These are phyloP conservation scores for Cheilosia grossa DNA, from an alignment of 2,888 invertebrate genomes.

Conservation along the genomic window DNA sequence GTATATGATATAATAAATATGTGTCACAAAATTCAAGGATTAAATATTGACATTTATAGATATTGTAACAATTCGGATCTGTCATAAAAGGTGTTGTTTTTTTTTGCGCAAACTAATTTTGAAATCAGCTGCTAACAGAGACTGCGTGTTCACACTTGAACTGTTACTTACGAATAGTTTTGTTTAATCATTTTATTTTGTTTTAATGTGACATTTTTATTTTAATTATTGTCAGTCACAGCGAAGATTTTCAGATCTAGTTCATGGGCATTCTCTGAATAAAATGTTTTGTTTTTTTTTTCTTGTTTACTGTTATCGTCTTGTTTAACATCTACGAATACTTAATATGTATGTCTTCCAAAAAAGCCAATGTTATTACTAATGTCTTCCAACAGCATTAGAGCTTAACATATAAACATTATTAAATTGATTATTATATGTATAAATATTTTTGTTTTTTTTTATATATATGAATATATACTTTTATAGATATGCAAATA, in stretches of 20 bases:
- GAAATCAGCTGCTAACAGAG: constrained; percentile 12
- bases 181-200: constrained; percentile 46
- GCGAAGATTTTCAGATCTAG: constrained; percentile 79
- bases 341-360: constrained; percentile 80
- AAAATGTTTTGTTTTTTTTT: constrained; percentile 45
- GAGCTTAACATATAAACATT: constrained; percentile 78
- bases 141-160: constrained; percentile 3
- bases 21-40: constrained; percentile 70
- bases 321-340: constrained; percentile 61
- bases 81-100: constrained; percentile 11
- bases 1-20: constrained; percentile 71
- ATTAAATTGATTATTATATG: constrained; percentile 80
- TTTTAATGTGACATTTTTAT: constrained; percentile 71
- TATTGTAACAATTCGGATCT: constrained; percentile 59
- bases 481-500: constrained; percentile 75
- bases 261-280: constrained; percentile 70
- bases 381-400: constrained; percentile 78
- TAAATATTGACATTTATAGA: constrained; percentile 72
- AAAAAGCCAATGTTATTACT: constrained; percentile 80
- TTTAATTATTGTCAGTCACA: constrained; percentile 83
- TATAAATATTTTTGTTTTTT: constrained; percentile 59
- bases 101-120: constrained; percentile 4
- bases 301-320: constrained; percentile 60
- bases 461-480: constrained; percentile 59
- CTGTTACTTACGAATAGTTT: constrained; percentile 50